Percentiles rank a stretch among this genome's conserved stretches.
Conservation (phyloP, 1,140 invertebrate genomes). For the Gerris buenoi region DNA sequence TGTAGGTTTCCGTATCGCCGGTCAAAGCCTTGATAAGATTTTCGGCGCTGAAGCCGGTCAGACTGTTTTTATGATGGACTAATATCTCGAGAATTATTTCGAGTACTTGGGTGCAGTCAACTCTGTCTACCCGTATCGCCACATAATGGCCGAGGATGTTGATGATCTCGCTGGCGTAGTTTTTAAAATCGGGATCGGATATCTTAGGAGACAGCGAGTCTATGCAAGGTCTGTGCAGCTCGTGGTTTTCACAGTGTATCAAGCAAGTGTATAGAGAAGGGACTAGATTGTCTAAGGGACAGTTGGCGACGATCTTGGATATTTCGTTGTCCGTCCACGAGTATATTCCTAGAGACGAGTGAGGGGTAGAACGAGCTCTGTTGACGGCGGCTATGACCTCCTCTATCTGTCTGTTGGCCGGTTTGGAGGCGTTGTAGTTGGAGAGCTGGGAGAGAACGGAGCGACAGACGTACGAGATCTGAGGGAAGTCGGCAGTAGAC, state of each 20-base stretch:
- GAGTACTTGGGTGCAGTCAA: not conserved
- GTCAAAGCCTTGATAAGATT: constrained; percentile 5
- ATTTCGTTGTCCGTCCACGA: constrained; percentile 3
- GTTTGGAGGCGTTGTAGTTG: constrained; percentile 4
- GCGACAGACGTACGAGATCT: constrained; percentile 12
- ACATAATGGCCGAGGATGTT: constrained; percentile 2
- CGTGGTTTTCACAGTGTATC: not conserved
- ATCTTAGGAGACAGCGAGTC: not conserved
- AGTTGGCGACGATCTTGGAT: constrained; percentile 10
- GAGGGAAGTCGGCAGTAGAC: not conserved
- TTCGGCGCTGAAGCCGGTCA: constrained; percentile 5
- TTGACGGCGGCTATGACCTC: not conserved
- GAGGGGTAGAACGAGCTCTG: not conserved
- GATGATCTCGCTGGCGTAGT: constrained; percentile 7
- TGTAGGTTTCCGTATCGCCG: not conserved
- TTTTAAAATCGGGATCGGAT: constrained; percentile 6
- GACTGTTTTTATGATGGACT: not conserved
- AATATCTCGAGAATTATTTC: constrained; percentile 8
- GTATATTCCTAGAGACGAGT: constrained; percentile 7
- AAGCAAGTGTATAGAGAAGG: not conserved
- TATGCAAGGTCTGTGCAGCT: constrained; percentile 9
- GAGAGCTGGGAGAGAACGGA: constrained; percentile 7
- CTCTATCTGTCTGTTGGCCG: constrained; percentile 9
- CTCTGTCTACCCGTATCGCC: not conserved
- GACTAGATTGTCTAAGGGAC: constrained; percentile 12